phyloP scores from a whole-genome alignment of 2,797 vertebrate species.

The Myiothlypis chrysogaster region DNA sequence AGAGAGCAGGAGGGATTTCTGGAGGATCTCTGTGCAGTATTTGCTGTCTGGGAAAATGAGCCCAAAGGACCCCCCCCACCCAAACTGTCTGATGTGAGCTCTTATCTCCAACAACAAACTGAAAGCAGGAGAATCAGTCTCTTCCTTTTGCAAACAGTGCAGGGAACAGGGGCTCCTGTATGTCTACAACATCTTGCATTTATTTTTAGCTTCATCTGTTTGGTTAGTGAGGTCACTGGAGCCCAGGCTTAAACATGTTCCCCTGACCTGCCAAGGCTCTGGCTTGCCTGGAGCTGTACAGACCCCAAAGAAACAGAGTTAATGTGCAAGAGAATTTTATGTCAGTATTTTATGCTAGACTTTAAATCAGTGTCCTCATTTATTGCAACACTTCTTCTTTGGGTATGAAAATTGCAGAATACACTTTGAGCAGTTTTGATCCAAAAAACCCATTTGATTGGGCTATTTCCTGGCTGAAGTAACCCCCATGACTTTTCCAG shows the following conservation, averaged over 20 bases:
- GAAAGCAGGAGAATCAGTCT: conserved; percentile 39
- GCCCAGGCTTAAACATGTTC: conserved; percentile 53
- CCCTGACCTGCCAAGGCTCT: conserved; percentile 60
- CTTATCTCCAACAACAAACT: conserved; percentile 65
- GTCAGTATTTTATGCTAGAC: background rate
- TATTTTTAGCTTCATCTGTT: conserved; percentile 71
- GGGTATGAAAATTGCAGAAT: background rate
- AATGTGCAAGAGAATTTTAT: conserved; percentile 3
- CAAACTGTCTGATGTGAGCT: conserved; percentile 49
- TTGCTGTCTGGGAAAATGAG: conserved; percentile 62
- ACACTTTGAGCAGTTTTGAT: background rate
- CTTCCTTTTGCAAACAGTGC: conserved; percentile 52
- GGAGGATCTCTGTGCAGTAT: conserved; percentile 25
- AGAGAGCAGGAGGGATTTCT: conserved; percentile 65
- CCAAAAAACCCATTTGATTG: background rate
- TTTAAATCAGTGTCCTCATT: conserved; percentile 32
- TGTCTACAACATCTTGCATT: conserved; percentile 60
- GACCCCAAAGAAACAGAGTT: conserved; percentile 17
- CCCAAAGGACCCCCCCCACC: conserved; percentile 20
- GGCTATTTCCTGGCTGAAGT: conserved; percentile 10
- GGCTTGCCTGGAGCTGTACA: background rate
- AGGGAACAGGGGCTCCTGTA: conserved; percentile 42
- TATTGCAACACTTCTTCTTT: background rate
- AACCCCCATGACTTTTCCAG: background rate
- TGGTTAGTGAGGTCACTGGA: conserved; percentile 64